These are phyloP conservation scores for Drosophila ogumai DNA, from an alignment of 1,140 invertebrate species.

Conservation along the genomic window DNA sequence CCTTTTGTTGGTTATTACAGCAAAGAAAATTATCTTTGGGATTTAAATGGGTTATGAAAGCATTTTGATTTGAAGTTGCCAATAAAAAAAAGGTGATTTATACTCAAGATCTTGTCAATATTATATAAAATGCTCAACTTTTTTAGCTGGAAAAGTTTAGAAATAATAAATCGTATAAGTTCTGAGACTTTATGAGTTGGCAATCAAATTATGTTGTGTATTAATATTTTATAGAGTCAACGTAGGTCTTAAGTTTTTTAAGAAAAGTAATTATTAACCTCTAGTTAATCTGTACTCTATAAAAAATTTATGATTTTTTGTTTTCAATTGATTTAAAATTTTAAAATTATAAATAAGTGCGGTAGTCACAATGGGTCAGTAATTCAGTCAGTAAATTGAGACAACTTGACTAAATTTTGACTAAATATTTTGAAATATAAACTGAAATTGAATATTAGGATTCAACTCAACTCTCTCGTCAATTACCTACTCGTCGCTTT, in stretches of 20 bases:
- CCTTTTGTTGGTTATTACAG: slow-evolving; percentile 8
- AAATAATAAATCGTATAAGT: no score
- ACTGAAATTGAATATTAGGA: neutral
- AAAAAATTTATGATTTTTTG: no score
- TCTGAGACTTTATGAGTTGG: neutral
- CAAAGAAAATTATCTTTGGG: neutral
- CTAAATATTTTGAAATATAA: neutral
- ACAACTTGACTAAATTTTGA: neutral
- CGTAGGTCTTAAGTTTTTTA: neutral
- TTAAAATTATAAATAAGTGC: no score
- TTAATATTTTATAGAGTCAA: neutral
- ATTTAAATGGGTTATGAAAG: neutral
- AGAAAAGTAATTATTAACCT: neutral
- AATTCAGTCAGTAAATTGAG: no score
- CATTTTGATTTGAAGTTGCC: neutral
- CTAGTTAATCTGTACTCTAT: neutral
- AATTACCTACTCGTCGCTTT: neutral
- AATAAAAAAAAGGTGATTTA: neutral
- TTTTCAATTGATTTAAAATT: no score
- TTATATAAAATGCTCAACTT: neutral
- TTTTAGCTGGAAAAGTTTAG: neutral
- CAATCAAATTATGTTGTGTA: neutral
- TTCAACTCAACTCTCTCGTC: neutral
- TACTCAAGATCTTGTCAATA: neutral
- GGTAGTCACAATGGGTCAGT: no score